Evolutionary conservation across 2,113 vertebrate species (phyloP), one percentile per base, ranked within the genome.

Genomic region (Nibea albiflora): DNA sequence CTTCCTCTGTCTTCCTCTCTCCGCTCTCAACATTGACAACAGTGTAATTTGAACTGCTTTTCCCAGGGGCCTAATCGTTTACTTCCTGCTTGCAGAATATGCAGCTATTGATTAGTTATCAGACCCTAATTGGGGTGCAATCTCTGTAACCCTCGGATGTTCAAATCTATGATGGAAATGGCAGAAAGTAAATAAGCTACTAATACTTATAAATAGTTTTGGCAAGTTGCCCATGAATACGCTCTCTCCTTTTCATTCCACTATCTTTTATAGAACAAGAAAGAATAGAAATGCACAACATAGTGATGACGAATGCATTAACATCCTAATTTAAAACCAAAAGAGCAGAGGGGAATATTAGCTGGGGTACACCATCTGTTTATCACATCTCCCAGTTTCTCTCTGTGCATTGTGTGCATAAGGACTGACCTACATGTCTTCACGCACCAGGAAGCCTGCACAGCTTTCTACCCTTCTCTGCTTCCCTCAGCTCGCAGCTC

Each of bases 101-200:
- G 95, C 95, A 95, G 94, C 90, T 96, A 98, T 98, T 95, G 97
- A 98, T 98, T 98, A 98, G 95, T 95, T 97, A 97, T 97, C 96
- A 97, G 94, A 73, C 91, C 89, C 95, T 97, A 98, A 98, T 97
- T 98, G 96, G 96, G 96, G 96, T 96, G 95, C 95, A 92, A 96
- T 97, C 95, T 96, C 95, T 94, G 94, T 94, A 64, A 95, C 94
- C 94, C 96, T 91, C 60, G 66, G 76, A 81, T 74, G 76, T 81
- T 90, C 91, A 96, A 96, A 96, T 95, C 94, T 96, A 97, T 97
- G 96, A 98, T 95, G 95, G 95, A 96, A 96, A 97, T 96, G 95
- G 96, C 96, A 97, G 95, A 95, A 97, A 97, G 94, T 93, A 95
- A 96, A 97, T 97, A 96, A 95, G 91, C 93, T 95, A 95, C 96